Conservation (phyloP, 2,797 vertebrate genomes). For the Petrocephalus schoutedeni region DNA sequence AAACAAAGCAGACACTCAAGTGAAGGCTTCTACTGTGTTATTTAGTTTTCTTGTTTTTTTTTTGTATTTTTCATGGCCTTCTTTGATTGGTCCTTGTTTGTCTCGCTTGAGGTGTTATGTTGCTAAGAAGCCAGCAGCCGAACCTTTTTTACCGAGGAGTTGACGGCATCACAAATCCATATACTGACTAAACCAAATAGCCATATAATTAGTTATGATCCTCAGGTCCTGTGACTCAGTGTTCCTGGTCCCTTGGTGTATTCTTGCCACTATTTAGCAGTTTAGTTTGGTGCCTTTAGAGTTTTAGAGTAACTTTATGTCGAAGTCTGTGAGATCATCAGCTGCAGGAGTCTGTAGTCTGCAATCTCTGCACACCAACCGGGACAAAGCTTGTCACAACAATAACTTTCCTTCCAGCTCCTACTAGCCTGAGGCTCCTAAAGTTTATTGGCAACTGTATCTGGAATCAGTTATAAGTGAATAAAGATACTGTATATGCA, state of each 20-base stretch:
- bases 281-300: not conserved
- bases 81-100: not conserved
- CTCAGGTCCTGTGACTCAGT: not conserved
- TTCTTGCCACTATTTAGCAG: not conserved
- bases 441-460: not conserved
- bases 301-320: not conserved
- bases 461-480: not conserved
- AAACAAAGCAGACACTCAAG: not conserved
- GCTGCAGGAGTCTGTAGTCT: not conserved
- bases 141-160: not conserved
- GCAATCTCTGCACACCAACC: not conserved
- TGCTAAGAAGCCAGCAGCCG: not conserved
- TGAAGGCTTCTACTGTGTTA: not conserved
- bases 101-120: not conserved
- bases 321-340: not conserved
- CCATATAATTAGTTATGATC: not conserved
- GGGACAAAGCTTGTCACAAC: not conserved
- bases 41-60: not conserved
- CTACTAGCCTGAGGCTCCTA: not conserved
- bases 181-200: conserved; percentile 2
- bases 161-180: not conserved
- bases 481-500: not conserved
- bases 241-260: not conserved
- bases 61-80: not conserved
- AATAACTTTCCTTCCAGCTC: not conserved